Percentiles rank a stretch among this genome's conserved stretches.
These are phyloP conservation scores for Taphrorychus bicolor DNA, from an alignment of 2,888 invertebrate species.

Conservation along the genomic window DNA sequence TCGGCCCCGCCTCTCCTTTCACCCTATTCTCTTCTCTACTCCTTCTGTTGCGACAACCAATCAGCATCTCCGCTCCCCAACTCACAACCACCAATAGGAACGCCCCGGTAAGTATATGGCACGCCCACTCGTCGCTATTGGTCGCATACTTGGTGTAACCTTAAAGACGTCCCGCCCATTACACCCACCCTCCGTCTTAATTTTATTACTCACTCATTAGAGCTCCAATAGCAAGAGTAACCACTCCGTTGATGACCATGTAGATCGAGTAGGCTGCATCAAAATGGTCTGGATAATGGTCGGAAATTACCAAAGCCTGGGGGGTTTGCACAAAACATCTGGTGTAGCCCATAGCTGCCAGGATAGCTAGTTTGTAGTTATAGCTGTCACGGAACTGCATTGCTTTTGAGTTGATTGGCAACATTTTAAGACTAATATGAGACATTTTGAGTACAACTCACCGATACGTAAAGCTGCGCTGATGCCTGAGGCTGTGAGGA, in stretches of 20 bases:
- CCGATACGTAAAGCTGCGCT: slow-evolving; percentile 73
- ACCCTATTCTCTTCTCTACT: background rate
- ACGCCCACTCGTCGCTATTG: slow-evolving; percentile 71
- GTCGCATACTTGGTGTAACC: slow-evolving; percentile 69
- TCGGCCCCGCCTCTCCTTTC: background rate
- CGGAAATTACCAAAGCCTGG: slow-evolving; percentile 73
- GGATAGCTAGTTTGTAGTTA: slow-evolving; percentile 63
- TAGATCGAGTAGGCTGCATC: slow-evolving; percentile 76
- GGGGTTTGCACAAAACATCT: slow-evolving; percentile 75
- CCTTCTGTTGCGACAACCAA: no score
- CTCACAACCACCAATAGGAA: slow-evolving; percentile 71
- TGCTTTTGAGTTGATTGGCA: slow-evolving; percentile 61
- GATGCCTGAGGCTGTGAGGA: slow-evolving; percentile 69
- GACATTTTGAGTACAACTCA: slow-evolving; percentile 56
- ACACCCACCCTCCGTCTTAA: background rate
- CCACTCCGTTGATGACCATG: slow-evolving; percentile 73
- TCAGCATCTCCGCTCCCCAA: slow-evolving; percentile 71
- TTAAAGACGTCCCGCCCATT: slow-evolving; percentile 53
- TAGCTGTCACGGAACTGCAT: slow-evolving; percentile 56
- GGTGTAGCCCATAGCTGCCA: slow-evolving; percentile 70
- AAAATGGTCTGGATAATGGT: slow-evolving; percentile 71
- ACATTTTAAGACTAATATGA: no score
- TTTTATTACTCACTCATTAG: slow-evolving; percentile 65
- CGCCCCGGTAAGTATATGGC: slow-evolving; percentile 71
- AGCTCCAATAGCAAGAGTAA: slow-evolving; percentile 71